Base-by-base conservation (phyloP, 1,140 invertebrate species). In the Drosophila cardini region DNA sequence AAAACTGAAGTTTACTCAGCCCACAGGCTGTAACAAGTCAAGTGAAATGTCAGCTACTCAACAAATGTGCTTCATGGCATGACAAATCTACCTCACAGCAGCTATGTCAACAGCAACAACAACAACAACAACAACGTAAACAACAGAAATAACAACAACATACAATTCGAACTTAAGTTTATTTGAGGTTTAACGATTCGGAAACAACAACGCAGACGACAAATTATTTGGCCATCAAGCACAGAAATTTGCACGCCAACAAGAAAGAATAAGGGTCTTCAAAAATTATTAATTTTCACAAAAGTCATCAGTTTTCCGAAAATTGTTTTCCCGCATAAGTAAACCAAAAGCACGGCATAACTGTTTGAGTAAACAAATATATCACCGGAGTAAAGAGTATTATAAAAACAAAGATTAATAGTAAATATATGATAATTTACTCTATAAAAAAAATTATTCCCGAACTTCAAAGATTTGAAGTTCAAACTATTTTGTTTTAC, bases 181-280 rank as follows among this genome's bases (percentile, higher is more conserved):
- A 84, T 89, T 87, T 84, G 71, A 58, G 73, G 64, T 73, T 89
- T 89, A 87, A 87, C 83, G 83, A 89, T 89, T 84, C 75, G 83
- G 83, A 87, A 87, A 89, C 75, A 87, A 87, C 60, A 48, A 76
- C 62, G 80, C 72, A 65, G 71, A 84, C 80, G 83, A 87, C 76
- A 87, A 87, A 87, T 87, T 89, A 89, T 87, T 89, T 87, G 84
- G 80, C 76, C 83, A 87, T 87, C 83, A 87, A 72, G 62, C 70
- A 70, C 83, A 87, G 83, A 89, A 53, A 84, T 64, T 72, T 87
- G 60, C 56, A 65, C 48, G 32, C 10, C 61, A 48, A 48, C 32
- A 15, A 52, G 61, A 45, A 21, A 46, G 32, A 40, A 18, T 26
- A 42, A 13, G 15, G 15, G 38, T 34, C 15, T 72, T 77, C 65